A percentile compares a stretch with the other conserved stretches of the same genome.
Evolutionary conservation across 2,113 vertebrate species (phyloP).

Genomic region (Scolopax mira): DNA sequence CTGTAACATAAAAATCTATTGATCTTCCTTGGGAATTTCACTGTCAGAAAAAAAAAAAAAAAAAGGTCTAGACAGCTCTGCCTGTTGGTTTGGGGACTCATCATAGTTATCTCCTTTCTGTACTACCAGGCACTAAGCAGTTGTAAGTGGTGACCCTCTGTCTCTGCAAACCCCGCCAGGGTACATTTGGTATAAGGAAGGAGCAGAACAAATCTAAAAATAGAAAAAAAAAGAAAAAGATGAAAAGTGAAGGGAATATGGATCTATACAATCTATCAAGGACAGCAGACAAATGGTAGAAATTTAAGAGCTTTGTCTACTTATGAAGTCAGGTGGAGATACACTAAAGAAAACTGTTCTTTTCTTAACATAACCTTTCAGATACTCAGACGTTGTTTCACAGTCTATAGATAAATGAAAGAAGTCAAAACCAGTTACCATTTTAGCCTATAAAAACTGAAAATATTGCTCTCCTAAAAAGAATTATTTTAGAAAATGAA

Average conservation of each 20-base stretch:
- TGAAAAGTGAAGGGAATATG: not conserved
- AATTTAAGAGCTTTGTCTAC: not conserved
- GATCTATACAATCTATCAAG: not conserved
- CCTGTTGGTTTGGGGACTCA: not conserved
- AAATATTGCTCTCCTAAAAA: not conserved
- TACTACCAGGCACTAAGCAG: not conserved
- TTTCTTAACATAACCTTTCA: not conserved
- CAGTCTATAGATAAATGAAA: not conserved
- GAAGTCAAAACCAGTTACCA: not conserved
- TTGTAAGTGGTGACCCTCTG: not conserved
- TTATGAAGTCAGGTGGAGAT: not conserved
- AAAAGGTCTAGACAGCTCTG: not conserved
- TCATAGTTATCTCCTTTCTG: not conserved
- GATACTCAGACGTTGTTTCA: not conserved
- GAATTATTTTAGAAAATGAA: not conserved
- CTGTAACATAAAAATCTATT: not conserved
- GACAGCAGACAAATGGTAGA: not conserved
- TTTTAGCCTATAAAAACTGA: not conserved
- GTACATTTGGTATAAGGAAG: not conserved
- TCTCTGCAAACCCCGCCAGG: not conserved
- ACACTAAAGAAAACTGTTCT: not conserved
- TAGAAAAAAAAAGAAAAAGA: not conserved
- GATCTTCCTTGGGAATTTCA: not conserved
- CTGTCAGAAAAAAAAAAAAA: not conserved
- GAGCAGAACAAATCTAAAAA: not conserved